Percentiles rank a stretch among this genome's conserved stretches.
Conservation (phyloP, 2,113 vertebrate species). For the Rhea americana region DNA sequence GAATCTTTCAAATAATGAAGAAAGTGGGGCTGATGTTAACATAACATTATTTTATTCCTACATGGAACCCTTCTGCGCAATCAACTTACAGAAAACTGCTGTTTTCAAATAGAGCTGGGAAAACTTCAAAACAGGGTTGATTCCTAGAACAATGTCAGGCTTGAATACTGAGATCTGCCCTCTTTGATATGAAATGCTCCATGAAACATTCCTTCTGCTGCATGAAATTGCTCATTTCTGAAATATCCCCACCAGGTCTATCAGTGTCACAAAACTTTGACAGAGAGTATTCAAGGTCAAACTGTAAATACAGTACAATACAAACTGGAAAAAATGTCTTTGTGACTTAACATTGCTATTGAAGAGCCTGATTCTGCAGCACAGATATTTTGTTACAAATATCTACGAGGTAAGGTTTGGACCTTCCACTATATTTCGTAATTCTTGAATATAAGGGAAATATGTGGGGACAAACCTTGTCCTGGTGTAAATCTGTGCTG, state of each 20-base stretch:
- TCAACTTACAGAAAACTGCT: not conserved
- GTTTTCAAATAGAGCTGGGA: not conserved
- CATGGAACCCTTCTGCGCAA: not conserved
- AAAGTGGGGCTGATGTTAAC: not conserved
- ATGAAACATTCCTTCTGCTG: not conserved
- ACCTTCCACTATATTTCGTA: not conserved
- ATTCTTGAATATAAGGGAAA: not conserved
- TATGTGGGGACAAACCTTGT: not conserved
- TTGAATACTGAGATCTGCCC: not conserved
- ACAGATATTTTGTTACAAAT: not conserved
- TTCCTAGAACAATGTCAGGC: not conserved
- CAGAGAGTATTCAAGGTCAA: not conserved
- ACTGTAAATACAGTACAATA: not conserved
- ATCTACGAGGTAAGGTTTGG: not conserved
- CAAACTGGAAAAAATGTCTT: not conserved
- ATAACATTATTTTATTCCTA: not conserved
- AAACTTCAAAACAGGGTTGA: not conserved
- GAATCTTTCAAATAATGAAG: not conserved
- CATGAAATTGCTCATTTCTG: slow-evolving; percentile 24
- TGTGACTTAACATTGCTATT: not conserved
- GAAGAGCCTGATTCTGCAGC: not conserved
- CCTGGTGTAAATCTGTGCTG: not conserved
- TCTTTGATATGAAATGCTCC: not conserved
- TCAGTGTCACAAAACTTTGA: not conserved
- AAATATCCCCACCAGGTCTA: not conserved